phyloP scores from a whole-genome alignment of 1,140 invertebrate genomes.

The Doryteuthis pealeii region DNA sequence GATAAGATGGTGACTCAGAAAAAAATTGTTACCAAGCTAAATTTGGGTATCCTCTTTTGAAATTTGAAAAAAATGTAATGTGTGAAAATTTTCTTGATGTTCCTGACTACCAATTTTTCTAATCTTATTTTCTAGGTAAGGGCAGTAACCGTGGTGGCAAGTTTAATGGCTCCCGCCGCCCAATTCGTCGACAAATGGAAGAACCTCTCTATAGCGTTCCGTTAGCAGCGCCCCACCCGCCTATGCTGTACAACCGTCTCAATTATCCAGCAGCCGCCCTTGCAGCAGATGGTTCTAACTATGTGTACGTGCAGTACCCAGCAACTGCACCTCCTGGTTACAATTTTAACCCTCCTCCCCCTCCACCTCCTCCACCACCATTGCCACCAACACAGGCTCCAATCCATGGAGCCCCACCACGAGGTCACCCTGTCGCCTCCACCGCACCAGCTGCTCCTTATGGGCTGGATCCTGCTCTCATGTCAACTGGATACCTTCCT shows the following conservation, averaged over 20 bases:
- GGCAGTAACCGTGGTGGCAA: background rate
- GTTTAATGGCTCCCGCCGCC: background rate
- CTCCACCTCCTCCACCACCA: background rate
- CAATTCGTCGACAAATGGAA: background rate
- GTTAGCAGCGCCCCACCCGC: background rate
- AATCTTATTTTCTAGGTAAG: background rate
- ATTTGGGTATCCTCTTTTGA: too few species aligned
- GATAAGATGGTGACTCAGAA: too few species aligned
- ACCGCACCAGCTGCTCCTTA: background rate
- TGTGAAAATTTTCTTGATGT: too few species aligned
- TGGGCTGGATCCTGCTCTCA: background rate
- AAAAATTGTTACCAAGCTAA: too few species aligned
- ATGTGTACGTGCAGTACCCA: background rate
- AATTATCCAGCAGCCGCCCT: background rate
- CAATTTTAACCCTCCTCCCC: background rate
- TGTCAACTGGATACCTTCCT: background rate
- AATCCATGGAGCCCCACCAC: conserved; percentile 1
- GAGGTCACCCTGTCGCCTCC: background rate
- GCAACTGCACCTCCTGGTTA: background rate
- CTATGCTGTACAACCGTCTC: background rate
- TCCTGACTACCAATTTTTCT: background rate
- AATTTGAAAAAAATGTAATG: too few species aligned
- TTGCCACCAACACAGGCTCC: background rate
- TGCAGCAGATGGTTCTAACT: background rate
- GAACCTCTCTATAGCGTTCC: background rate